A percentile compares a stretch with the other conserved stretches of the same genome.
These are phyloP conservation scores for Lathronympha strigana DNA, from an alignment of 2,888 invertebrate genomes.

Conservation along the genomic window DNA sequence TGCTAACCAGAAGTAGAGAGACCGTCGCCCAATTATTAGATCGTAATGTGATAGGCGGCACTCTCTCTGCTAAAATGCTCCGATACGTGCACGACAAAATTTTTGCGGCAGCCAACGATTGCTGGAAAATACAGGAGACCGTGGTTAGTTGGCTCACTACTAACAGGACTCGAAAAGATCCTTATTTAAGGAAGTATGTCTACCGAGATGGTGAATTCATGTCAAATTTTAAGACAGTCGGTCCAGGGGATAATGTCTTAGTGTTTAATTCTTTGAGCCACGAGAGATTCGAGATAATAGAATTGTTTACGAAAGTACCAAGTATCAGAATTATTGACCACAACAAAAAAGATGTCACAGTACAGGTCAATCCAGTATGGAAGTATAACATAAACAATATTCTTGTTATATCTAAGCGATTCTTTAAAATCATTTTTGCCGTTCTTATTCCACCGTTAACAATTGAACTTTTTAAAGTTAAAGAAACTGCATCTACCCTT, in stretches of 20 bases:
- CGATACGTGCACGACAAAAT: conserved; percentile 91
- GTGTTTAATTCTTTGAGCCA: conserved; percentile 94
- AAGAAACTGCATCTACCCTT: conserved; percentile 60
- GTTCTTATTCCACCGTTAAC: conserved; percentile 91
- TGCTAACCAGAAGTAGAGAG: conserved; percentile 86
- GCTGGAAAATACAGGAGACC: conserved; percentile 74
- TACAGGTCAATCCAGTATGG: conserved; percentile 76
- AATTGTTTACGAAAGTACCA: conserved; percentile 87
- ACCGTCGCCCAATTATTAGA: conserved; percentile 95
- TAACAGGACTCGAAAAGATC: conserved; percentile 88
- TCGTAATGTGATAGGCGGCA: conserved; percentile 98
- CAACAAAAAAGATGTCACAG: conserved; percentile 80
- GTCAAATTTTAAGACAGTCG: conserved; percentile 75
- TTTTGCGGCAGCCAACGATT: conserved; percentile 63
- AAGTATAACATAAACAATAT: conserved; percentile 60
- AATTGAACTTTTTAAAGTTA: conserved; percentile 87
- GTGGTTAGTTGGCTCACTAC: conserved; percentile 85
- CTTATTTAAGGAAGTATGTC: conserved; percentile 75
- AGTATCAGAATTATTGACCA: conserved; percentile 89
- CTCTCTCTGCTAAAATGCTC: conserved; percentile 93
- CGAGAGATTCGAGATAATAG: conserved; percentile 90
- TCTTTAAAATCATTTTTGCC: conserved; percentile 88
- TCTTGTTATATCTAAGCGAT: conserved; percentile 67
- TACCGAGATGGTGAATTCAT: conserved; percentile 73
- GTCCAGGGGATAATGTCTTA: conserved; percentile 86